Conservation (phyloP, 2,797 vertebrate genomes). For the Takifugu rubripes region DNA sequence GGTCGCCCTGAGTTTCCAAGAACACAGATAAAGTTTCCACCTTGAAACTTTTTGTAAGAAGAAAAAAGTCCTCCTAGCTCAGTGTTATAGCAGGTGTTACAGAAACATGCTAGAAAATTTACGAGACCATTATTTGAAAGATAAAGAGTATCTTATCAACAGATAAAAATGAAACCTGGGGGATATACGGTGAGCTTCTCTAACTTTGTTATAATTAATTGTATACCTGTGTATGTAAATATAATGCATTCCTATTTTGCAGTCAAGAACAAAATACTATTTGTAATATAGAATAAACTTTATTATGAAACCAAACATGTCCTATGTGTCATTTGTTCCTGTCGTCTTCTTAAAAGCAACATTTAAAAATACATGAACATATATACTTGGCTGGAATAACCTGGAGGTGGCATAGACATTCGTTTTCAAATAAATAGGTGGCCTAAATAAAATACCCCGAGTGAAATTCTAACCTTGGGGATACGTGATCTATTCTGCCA, state of each 20-base stretch:
- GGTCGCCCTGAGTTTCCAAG: conserved; percentile 49
- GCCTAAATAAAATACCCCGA: too few species aligned
- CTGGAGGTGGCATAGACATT: too few species aligned
- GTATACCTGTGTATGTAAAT: conserved; percentile 99
- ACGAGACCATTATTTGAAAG: conserved; percentile 73
- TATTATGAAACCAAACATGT: conserved; percentile 91
- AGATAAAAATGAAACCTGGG: conserved; percentile 88
- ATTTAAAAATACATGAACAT: neutral
- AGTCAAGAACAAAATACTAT: conserved; percentile 99
- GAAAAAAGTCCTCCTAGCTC: conserved; percentile 83
- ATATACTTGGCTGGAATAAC: too few species aligned
- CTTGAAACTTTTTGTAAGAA: conserved; percentile 81
- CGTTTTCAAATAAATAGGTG: too few species aligned
- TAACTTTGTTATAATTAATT: conserved; percentile 99
- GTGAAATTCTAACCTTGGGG: too few species aligned
- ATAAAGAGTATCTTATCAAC: conserved; percentile 87
- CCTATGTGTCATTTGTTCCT: conserved; percentile 30
- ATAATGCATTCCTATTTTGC: conserved; percentile 99
- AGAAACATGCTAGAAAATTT: conserved; percentile 80
- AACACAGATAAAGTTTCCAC: conserved; percentile 85
- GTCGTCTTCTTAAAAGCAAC: neutral
- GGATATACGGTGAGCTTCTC: conserved; percentile 99
- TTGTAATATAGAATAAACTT: conserved; percentile 99
- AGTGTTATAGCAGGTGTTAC: conserved; percentile 91
- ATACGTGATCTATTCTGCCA: neutral